These are phyloP conservation scores for Heterodera carotae DNA, from an alignment of 1,140 invertebrate genomes.

Conservation along the genomic window DNA sequence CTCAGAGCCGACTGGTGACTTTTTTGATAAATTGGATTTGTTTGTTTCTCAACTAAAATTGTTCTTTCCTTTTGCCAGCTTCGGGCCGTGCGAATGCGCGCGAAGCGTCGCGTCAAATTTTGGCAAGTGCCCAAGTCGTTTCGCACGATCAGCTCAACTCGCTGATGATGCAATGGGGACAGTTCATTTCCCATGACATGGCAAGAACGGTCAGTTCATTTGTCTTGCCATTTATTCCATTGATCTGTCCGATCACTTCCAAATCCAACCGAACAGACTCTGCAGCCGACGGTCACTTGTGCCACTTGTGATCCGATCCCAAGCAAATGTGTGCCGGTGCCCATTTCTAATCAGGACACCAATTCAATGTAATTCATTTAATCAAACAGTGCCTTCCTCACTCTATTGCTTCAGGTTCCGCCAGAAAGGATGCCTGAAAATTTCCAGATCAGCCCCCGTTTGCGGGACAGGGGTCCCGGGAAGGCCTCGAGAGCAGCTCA, in stretches of 20 bases:
- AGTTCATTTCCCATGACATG: slow-evolving; percentile 49
- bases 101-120: slow-evolving; percentile 54
- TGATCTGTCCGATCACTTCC: not conserved
- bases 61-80: not conserved
- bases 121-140: slow-evolving; percentile 53
- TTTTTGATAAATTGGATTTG: not conserved
- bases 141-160: slow-evolving; percentile 53
- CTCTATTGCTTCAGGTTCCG: slow-evolving; percentile 56
- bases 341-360: slow-evolving; percentile 57
- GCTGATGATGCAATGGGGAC: slow-evolving; percentile 55
- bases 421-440: slow-evolving; percentile 58
- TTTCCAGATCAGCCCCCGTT: slow-evolving; percentile 62
- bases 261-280: slow-evolving; percentile 34
- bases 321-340: slow-evolving; percentile 62
- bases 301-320: slow-evolving; percentile 59
- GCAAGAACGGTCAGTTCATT: slow-evolving; percentile 28
- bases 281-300: slow-evolving; percentile 63
- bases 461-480: slow-evolving; percentile 53
- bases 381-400: not conserved
- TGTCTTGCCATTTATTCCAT: not conserved
- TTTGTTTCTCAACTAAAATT: slow-evolving; percentile 26
- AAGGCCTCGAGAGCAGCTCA: slow-evolving; percentile 59
- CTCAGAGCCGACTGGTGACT: slow-evolving; percentile 55
- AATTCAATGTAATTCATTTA: slow-evolving; percentile 46
- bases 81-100: slow-evolving; percentile 53